Evolutionary conservation across 2,113 vertebrate genomes (phyloP).

Genomic region (Danionella cerebrum): DNA sequence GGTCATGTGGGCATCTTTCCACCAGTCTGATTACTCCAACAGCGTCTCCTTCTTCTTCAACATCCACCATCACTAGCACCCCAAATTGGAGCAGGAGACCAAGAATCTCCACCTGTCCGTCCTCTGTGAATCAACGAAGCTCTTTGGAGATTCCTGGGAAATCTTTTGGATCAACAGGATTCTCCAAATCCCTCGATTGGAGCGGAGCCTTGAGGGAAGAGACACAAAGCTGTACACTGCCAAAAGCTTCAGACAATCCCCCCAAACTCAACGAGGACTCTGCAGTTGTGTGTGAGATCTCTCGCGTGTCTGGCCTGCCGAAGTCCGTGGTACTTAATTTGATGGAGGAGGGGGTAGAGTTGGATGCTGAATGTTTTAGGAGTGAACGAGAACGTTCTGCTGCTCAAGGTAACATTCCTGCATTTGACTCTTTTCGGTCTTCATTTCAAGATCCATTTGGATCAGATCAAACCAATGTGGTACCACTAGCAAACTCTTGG

Average conservation of each 20-base stretch:
- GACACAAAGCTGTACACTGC: slow-evolving; percentile 49
- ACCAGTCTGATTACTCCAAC: slow-evolving; percentile 44
- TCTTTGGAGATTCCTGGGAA: slow-evolving; percentile 61
- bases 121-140: slow-evolving; percentile 61
- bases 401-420: slow-evolving; percentile 28
- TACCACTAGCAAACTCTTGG: slow-evolving; percentile 19
- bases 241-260: slow-evolving; percentile 49
- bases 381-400: slow-evolving; percentile 49
- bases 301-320: slow-evolving; percentile 66
- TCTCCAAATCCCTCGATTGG: slow-evolving; percentile 65
- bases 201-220: slow-evolving; percentile 46
- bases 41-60: slow-evolving; percentile 47
- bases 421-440: slow-evolving; percentile 12
- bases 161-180: slow-evolving; percentile 47
- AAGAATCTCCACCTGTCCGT: slow-evolving; percentile 71
- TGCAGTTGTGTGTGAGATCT: slow-evolving; percentile 64
- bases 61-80: slow-evolving; percentile 46
- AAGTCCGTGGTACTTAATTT: slow-evolving; percentile 65
- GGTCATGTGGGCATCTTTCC: slow-evolving; percentile 45
- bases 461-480: slow-evolving; percentile 14
- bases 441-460: slow-evolving; percentile 26
- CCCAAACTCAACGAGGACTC: slow-evolving; percentile 61
- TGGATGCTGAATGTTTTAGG: slow-evolving; percentile 66
- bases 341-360: slow-evolving; percentile 71
- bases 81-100: slow-evolving; percentile 63